These are phyloP conservation scores for Athene noctua DNA, from an alignment of 2,113 vertebrate genomes.

Conservation along the genomic window DNA sequence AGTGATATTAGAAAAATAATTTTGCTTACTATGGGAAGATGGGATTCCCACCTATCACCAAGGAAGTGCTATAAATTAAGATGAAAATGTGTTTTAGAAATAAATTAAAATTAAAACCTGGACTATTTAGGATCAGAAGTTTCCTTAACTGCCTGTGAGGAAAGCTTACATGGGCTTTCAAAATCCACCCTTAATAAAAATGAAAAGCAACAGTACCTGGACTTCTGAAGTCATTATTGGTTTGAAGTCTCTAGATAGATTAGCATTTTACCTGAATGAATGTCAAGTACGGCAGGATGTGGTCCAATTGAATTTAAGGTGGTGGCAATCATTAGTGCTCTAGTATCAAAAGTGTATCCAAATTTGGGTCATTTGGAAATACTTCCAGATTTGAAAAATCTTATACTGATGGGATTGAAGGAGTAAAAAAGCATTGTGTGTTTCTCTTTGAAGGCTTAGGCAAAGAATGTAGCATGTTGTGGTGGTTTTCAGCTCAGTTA, in stretches of 20 bases:
- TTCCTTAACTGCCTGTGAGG: not conserved
- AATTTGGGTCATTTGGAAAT: not conserved
- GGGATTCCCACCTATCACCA: not conserved
- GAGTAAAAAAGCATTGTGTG: not conserved
- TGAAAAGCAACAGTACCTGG: not conserved
- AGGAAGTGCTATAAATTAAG: not conserved
- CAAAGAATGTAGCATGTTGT: not conserved
- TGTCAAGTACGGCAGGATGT: not conserved
- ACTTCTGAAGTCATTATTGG: not conserved
- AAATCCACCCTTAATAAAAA: not conserved
- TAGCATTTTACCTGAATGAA: not conserved
- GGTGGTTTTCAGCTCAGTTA: not conserved
- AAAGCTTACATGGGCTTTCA: not conserved
- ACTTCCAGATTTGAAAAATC: not conserved
- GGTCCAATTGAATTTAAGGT: not conserved
- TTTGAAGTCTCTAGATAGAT: not conserved
- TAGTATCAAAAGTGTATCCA: not conserved
- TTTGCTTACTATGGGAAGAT: not conserved
- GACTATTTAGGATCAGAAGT: not conserved
- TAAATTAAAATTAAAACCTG: not conserved
- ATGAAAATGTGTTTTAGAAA: not conserved
- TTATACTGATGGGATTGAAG: not conserved
- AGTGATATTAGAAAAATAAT: not conserved
- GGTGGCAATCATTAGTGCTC: not conserved
- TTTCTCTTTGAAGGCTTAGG: not conserved